phyloP scores from a whole-genome alignment of 2,113 vertebrate species.

The Canis aureus region DNA sequence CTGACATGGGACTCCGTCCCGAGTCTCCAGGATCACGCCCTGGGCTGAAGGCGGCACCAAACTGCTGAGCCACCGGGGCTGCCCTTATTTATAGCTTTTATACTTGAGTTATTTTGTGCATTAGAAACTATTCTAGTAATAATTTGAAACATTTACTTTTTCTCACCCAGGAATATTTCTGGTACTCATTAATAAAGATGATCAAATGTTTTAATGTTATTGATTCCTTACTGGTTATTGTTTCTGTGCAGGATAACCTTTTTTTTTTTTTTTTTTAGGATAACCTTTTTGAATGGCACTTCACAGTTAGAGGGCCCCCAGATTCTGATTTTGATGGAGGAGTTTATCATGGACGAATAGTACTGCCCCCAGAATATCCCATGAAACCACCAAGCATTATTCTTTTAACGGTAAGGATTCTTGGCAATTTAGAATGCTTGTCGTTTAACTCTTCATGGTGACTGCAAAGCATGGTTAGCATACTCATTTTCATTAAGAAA shows the following conservation, averaged over 20 bases:
- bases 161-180: constrained; percentile 20
- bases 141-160: constrained; percentile 50
- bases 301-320: constrained; percentile 97
- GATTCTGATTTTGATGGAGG: constrained; percentile 99
- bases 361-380: constrained; percentile 97
- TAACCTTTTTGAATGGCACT: constrained; percentile 99
- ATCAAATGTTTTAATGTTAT: neutral
- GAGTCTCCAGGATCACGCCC: no score
- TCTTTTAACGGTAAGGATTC: constrained; percentile 93
- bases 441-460: neutral
- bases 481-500: constrained; percentile 50
- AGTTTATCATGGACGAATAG: constrained; percentile 97
- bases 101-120: constrained; percentile 1
- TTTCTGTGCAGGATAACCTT: constrained; percentile 94
- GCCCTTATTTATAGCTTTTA: constrained; percentile 31
- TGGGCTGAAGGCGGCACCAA: no score
- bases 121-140: constrained; percentile 52
- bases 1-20: no score
- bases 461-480: neutral
- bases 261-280: constrained; percentile 91
- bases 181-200: constrained; percentile 35
- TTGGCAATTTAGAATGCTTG: constrained; percentile 15
- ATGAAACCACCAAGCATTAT: constrained; percentile 99
- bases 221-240: constrained; percentile 20
- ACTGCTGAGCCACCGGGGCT: no score